phyloP scores from a whole-genome alignment of 2,113 vertebrate species.

The Cynopterus brachyotis region DNA sequence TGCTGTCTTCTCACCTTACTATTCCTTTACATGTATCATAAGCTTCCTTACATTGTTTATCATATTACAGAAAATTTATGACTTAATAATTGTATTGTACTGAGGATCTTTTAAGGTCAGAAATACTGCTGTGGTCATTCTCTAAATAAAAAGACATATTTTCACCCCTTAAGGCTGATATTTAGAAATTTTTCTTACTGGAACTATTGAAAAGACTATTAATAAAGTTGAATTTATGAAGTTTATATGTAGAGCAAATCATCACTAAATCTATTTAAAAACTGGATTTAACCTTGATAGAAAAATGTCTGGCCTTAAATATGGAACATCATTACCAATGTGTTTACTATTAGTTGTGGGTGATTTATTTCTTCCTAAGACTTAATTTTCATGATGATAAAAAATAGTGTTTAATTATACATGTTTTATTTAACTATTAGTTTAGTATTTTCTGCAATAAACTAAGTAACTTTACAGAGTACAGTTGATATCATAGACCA shows the following conservation, averaged over 20 bases:
- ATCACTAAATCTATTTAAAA: background rate
- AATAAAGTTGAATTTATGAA: background rate
- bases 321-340: background rate
- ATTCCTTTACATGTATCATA: background rate
- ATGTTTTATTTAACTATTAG: conserved; percentile 9
- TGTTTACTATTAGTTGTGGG: background rate
- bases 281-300: background rate
- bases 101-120: background rate
- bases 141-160: background rate
- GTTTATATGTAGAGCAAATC: background rate
- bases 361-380: conserved; percentile 23
- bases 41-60: background rate
- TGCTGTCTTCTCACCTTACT: background rate
- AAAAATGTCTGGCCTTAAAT: background rate
- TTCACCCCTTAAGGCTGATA: background rate
- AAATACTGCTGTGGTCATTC: background rate
- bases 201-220: background rate
- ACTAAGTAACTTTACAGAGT: background rate
- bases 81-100: background rate
- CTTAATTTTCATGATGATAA: background rate
- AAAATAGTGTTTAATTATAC: background rate
- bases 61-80: background rate
- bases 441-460: background rate
- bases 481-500: background rate
- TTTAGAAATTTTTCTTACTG: background rate